These are phyloP conservation scores for Malurus elegans DNA, from an alignment of 2,113 vertebrate genomes.

Conservation along the genomic window DNA sequence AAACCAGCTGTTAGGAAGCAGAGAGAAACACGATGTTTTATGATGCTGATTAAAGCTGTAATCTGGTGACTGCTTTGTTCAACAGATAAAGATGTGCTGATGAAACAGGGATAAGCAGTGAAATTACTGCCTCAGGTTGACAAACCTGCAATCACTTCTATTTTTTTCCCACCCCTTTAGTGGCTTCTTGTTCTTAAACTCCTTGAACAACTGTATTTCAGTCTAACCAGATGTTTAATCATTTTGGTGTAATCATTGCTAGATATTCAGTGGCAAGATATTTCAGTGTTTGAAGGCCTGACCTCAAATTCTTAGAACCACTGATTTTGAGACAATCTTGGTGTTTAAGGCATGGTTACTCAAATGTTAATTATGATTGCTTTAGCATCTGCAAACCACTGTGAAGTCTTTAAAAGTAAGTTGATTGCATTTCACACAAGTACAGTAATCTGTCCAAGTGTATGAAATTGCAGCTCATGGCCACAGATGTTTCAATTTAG, in stretches of 20 bases:
- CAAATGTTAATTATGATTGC: slow-evolving; percentile 7
- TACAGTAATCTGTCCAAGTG: neutral
- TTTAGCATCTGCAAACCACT: neutral
- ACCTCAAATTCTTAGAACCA: slow-evolving; percentile 1
- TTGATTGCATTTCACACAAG: slow-evolving; percentile 16
- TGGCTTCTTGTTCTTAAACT: neutral
- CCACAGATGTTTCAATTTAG: slow-evolving; percentile 14
- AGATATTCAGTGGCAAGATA: neutral
- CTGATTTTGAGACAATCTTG: neutral
- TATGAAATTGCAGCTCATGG: neutral
- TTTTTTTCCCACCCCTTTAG: neutral
- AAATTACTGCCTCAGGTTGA: slow-evolving; percentile 48
- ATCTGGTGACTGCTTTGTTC: slow-evolving; percentile 37
- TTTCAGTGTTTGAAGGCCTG: neutral
- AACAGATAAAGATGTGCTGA: slow-evolving; percentile 9
- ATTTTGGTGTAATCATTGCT: neutral
- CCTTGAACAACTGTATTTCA: neutral
- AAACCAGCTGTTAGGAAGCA: slow-evolving; percentile 50
- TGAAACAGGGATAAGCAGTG: slow-evolving; percentile 23
- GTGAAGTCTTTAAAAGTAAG: neutral
- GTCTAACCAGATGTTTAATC: slow-evolving; percentile 18
- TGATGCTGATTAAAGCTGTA: slow-evolving; percentile 44
- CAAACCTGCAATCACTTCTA: slow-evolving; percentile 46
- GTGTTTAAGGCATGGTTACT: neutral
- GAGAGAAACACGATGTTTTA: neutral